phyloP scores from a whole-genome alignment of 2,888 invertebrate genomes.

The Melikaiella ostensackeni region DNA sequence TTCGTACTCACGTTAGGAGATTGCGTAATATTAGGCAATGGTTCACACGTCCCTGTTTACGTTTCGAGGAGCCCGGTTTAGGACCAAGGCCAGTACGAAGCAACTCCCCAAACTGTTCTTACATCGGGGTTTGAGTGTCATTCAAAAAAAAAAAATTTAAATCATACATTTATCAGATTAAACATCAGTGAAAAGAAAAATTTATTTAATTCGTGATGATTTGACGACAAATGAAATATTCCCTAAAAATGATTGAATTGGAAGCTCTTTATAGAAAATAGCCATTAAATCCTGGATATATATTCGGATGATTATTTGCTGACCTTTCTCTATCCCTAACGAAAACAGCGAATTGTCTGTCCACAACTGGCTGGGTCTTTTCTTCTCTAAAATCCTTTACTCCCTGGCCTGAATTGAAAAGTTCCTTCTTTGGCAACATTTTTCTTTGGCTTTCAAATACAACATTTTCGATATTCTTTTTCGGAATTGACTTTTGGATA shows the following conservation, averaged over 20 bases:
- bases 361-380: not conserved
- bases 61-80: too few species aligned
- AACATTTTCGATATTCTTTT: not conserved
- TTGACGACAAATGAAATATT: not conserved
- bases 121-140: too few species aligned
- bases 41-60: too few species aligned
- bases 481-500: not conserved
- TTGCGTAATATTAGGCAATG: too few species aligned
- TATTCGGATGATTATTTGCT: not conserved
- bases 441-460: not conserved
- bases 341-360: not conserved
- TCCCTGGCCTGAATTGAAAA: not conserved
- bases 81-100: too few species aligned
- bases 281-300: not conserved
- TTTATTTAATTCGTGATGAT: not conserved
- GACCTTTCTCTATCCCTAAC: not conserved
- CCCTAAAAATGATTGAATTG: not conserved
- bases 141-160: not conserved
- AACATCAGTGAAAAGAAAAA: not conserved
- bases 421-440: not conserved
- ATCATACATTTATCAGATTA: not conserved
- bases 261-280: not conserved
- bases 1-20: too few species aligned
- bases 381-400: not conserved
- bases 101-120: too few species aligned